Conservation (phyloP, 2,888 invertebrate genomes). For the Anthrax anthrax region DNA sequence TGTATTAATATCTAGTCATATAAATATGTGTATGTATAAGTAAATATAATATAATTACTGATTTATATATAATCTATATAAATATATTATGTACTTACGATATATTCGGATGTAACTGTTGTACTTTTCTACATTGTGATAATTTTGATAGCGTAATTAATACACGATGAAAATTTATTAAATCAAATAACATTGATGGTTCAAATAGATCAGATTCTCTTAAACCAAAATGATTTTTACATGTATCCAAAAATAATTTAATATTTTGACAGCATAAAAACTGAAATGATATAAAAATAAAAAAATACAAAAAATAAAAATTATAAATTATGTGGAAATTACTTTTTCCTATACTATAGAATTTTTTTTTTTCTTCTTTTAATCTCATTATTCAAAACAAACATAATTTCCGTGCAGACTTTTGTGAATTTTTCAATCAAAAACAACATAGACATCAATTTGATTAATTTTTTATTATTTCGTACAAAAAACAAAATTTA, state of each 20-base stretch:
- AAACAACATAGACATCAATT: too few relatives aligned
- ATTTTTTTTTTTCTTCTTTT: too few relatives aligned
- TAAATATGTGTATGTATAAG: not conserved
- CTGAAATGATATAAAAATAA: slow-evolving; percentile 39
- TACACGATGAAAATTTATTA: slow-evolving; percentile 89
- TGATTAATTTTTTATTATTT: too few relatives aligned
- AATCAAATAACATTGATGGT: slow-evolving; percentile 86
- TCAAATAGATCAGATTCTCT: slow-evolving; percentile 82
- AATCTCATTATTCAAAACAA: too few relatives aligned
- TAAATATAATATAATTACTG: slow-evolving; percentile 2
- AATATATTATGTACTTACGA: slow-evolving; percentile 43
- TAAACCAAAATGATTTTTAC: slow-evolving; percentile 70
- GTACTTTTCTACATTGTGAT: slow-evolving; percentile 61
- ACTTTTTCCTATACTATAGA: too few relatives aligned
- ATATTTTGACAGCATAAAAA: slow-evolving; percentile 95
- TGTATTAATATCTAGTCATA: too few relatives aligned
- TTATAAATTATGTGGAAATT: too few relatives aligned
- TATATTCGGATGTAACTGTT: slow-evolving; percentile 40
- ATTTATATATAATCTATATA: not conserved
- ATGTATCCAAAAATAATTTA: slow-evolving; percentile 76
- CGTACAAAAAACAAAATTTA: too few relatives aligned
- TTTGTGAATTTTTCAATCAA: too few relatives aligned
- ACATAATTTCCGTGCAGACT: too few relatives aligned
- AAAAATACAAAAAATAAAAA: not conserved
- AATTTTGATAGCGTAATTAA: slow-evolving; percentile 79